These are phyloP conservation scores for Kradibia gibbosae DNA, from an alignment of 1,140 invertebrate species.

Conservation along the genomic window DNA sequence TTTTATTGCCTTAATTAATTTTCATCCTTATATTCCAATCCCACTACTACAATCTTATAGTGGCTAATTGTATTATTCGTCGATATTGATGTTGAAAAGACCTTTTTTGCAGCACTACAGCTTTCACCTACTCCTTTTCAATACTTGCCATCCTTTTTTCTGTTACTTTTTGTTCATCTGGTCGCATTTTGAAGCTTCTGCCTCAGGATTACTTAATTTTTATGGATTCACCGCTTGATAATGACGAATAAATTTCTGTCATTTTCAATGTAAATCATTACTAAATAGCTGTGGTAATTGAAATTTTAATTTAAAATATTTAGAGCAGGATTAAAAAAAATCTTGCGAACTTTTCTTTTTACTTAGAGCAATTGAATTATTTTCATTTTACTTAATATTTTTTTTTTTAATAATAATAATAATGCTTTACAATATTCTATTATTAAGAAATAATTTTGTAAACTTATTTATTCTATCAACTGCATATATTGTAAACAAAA, in stretches of 20 bases:
- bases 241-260: background rate
- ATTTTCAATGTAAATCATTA: background rate
- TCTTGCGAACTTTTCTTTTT: too few relatives aligned
- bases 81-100: conserved; percentile 58
- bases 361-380: too few relatives aligned
- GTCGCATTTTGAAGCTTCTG: background rate
- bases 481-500: too few relatives aligned
- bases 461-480: too few relatives aligned
- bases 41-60: background rate
- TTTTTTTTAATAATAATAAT: too few relatives aligned
- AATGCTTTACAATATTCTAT: too few relatives aligned
- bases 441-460: too few relatives aligned
- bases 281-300: too few relatives aligned
- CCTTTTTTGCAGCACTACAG: conserved; percentile 38
- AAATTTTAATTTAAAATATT: too few relatives aligned
- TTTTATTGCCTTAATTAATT: conserved; percentile 63
- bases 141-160: conserved; percentile 3
- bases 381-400: too few relatives aligned
- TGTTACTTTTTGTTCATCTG: background rate
- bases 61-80: conserved; percentile 60
- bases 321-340: too few relatives aligned
- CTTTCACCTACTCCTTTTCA: conserved; percentile 42
- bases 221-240: background rate
- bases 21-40: conserved; percentile 48
- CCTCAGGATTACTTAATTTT: background rate